A percentile compares a stretch with the other conserved stretches of the same genome.
These are phyloP conservation scores for Rhodinocichla rosea DNA, from an alignment of 2,113 vertebrate genomes.

Conservation along the genomic window DNA sequence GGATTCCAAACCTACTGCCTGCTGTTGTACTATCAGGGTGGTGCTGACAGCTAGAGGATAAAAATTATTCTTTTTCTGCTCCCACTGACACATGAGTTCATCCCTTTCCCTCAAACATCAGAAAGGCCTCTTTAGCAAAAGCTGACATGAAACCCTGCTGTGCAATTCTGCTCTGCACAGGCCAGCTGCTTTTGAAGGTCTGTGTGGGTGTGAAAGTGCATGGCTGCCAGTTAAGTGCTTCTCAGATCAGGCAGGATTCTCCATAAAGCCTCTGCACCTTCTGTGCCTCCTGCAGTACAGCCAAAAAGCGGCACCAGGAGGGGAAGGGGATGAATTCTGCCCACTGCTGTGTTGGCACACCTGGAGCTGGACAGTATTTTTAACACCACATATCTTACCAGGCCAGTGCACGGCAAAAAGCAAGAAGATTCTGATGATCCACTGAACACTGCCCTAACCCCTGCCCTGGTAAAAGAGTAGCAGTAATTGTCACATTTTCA, in stretches of 20 bases:
- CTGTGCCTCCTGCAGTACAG: background rate
- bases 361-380: background rate
- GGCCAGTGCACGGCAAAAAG: background rate
- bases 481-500: background rate
- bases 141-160: background rate
- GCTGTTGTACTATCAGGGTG: rapidly evolving
- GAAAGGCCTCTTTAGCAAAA: background rate
- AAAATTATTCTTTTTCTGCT: background rate
- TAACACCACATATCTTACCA: background rate
- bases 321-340: background rate
- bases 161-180: background rate
- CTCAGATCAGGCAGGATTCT: background rate
- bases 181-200: background rate
- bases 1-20: background rate
- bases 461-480: background rate
- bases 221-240: rapidly evolving
- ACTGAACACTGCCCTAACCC: rapidly evolving
- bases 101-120: background rate
- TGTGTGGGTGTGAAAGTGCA: background rate
- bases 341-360: background rate
- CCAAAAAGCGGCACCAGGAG: background rate
- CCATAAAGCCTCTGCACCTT: background rate
- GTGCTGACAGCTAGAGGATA: background rate
- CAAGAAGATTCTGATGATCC: background rate
- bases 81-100: background rate